Evolutionary conservation across 2,888 invertebrate species (phyloP).

Genomic region (Sphaerophoria rueppellii): DNA sequence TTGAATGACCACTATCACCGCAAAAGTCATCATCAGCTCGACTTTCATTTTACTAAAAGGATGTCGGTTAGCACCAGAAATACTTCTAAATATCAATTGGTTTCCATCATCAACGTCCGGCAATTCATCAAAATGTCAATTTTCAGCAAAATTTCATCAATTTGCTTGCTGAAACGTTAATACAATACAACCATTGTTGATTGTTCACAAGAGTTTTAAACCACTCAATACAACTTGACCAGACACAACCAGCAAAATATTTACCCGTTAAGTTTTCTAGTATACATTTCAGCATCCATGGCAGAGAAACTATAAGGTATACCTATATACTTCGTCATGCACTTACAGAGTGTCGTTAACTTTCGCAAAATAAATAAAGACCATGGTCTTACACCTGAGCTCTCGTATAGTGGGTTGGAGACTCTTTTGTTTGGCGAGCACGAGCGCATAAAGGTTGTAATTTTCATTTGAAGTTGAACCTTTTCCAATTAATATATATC

Average conservation of each 20-base stretch:
- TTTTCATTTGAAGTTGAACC: background rate
- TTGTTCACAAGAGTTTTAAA: background rate
- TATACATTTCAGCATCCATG: too few species aligned
- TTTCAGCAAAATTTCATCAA: constrained; percentile 21
- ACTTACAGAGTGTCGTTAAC: too few species aligned
- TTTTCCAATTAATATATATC: constrained; percentile 15
- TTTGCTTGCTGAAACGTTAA: constrained; percentile 4
- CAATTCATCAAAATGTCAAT: constrained; percentile 2
- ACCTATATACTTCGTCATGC: too few species aligned
- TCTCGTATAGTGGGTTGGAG: background rate
- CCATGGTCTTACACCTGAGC: constrained; percentile 3
- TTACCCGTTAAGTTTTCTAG: too few species aligned
- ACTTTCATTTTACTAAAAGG: background rate
- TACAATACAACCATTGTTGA: background rate
- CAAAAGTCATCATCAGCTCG: too few species aligned
- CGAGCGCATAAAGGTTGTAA: too few species aligned
- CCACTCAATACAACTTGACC: constrained; percentile 10
- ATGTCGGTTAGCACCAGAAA: background rate
- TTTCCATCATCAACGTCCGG: too few species aligned
- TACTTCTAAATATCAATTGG: too few species aligned
- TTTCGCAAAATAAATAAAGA: constrained; percentile 2
- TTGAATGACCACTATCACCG: too few species aligned
- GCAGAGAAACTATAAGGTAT: too few species aligned
- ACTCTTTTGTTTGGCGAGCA: background rate
- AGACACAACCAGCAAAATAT: background rate